Evolutionary conservation across 2,113 vertebrate species (phyloP).

Genomic region (Speoplatyrhinus poulsoni): DNA sequence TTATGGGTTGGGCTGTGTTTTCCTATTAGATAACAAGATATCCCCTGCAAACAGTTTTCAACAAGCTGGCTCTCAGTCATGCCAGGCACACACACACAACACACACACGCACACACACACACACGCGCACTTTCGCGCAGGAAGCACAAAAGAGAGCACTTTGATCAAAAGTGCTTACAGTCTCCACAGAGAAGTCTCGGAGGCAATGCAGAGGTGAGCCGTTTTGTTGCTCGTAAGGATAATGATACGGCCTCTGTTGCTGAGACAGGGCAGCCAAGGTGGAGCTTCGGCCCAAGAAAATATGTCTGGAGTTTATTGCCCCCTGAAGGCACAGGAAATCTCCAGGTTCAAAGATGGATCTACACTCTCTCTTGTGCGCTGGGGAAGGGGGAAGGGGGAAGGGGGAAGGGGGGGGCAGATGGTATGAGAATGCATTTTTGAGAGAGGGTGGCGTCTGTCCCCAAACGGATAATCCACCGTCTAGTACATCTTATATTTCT

Average conservation of each 20-base stretch:
- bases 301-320: slow-evolving; percentile 57
- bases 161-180: slow-evolving; percentile 22
- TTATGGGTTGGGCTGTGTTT: slow-evolving; percentile 21
- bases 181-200: slow-evolving; percentile 22
- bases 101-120: not conserved
- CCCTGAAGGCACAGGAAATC: slow-evolving; percentile 49
- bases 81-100: not conserved
- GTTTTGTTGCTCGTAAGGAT: slow-evolving; percentile 50
- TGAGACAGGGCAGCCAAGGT: slow-evolving; percentile 53
- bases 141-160: slow-evolving; percentile 1
- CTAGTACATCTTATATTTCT: slow-evolving; percentile 34
- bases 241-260: slow-evolving; percentile 57
- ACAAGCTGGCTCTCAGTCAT: slow-evolving; percentile 3
- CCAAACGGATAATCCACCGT: slow-evolving; percentile 32
- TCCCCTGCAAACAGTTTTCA: slow-evolving; percentile 21
- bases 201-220: slow-evolving; percentile 3
- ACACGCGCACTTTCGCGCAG: not conserved
- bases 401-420: not conserved
- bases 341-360: slow-evolving; percentile 41
- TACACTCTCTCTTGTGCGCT: slow-evolving; percentile 22
- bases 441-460: slow-evolving; percentile 33
- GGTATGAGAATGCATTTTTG: slow-evolving; percentile 41
- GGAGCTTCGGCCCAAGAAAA: slow-evolving; percentile 48
- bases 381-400: slow-evolving; percentile 5
- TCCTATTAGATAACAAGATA: slow-evolving; percentile 27